These are phyloP conservation scores for Serranus cabrilla DNA, from an alignment of 2,797 vertebrate genomes.

Conservation along the genomic window DNA sequence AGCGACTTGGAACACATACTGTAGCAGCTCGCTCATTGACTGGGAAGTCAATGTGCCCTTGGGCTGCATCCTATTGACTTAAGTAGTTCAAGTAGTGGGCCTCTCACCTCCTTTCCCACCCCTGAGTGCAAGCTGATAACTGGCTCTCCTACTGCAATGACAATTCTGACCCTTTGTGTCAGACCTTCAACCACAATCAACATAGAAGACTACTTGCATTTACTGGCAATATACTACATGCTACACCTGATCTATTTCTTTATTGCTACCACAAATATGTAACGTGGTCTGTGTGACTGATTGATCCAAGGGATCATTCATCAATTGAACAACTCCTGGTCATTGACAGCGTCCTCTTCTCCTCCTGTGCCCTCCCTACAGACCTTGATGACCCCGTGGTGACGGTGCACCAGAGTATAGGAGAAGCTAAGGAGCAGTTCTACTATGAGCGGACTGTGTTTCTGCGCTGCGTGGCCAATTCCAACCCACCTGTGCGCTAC, in stretches of 20 bases:
- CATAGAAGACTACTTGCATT: conserved; percentile 22
- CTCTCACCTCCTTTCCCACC: conserved; percentile 50
- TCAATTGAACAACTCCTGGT: conserved; percentile 14
- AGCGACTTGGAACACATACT: conserved; percentile 33
- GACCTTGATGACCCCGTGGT: conserved; percentile 96
- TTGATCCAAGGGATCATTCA: neutral
- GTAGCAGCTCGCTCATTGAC: conserved; percentile 54
- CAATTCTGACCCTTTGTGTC: conserved; percentile 32
- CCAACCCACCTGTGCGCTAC: conserved; percentile 96
- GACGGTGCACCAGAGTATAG: conserved; percentile 98
- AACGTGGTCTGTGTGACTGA: neutral
- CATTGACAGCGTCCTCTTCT: conserved; percentile 23
- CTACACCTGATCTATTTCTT: conserved; percentile 4
- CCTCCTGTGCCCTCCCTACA: conserved; percentile 68
- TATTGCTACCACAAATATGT: neutral
- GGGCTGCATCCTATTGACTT: conserved; percentile 73
- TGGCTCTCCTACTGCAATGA: conserved; percentile 34
- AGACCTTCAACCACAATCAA: conserved; percentile 42
- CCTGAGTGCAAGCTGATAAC: conserved; percentile 43
- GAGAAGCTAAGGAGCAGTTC: conserved; percentile 99
- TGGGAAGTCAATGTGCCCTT: conserved; percentile 73
- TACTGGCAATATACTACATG: conserved; percentile 23
- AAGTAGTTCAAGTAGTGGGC: conserved; percentile 57
- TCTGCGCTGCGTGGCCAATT: conserved; percentile 96
- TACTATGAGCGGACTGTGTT: conserved; percentile 98